phyloP scores from a whole-genome alignment of 2,888 invertebrate genomes.

The Epinotia nisella region DNA sequence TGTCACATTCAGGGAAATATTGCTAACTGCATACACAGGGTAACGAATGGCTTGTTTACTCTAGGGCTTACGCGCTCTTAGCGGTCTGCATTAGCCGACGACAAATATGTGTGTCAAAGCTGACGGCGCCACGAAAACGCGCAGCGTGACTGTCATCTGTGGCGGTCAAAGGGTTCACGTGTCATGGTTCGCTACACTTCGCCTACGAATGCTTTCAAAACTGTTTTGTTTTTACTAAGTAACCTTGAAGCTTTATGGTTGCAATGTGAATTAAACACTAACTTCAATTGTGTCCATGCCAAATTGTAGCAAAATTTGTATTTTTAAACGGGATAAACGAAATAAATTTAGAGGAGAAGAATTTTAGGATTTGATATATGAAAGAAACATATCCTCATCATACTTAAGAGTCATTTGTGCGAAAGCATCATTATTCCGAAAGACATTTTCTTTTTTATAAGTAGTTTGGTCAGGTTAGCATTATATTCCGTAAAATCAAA shows the following conservation, averaged over 20 bases:
- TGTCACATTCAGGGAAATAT: background rate
- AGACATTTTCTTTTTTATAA: too few species aligned
- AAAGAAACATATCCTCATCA: too few species aligned
- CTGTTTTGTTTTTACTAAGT: slow-evolving; percentile 21
- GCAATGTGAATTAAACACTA: slow-evolving; percentile 4
- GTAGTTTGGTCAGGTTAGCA: too few species aligned
- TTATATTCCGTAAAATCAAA: too few species aligned
- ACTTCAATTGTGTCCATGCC: background rate
- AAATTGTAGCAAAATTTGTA: background rate
- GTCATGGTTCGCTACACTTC: slow-evolving; percentile 29
- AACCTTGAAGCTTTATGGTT: slow-evolving; percentile 17
- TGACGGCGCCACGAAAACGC: slow-evolving; percentile 29
- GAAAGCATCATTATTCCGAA: too few species aligned
- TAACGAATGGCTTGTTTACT: slow-evolving; percentile 15
- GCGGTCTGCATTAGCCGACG: slow-evolving; percentile 29
- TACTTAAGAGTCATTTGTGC: too few species aligned
- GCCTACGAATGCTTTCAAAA: slow-evolving; percentile 15
- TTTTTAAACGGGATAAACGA: background rate
- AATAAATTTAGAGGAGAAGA: background rate
- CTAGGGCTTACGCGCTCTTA: slow-evolving; percentile 16
- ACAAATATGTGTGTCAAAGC: slow-evolving; percentile 30
- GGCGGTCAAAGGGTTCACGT: slow-evolving; percentile 31
- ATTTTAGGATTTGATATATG: background rate
- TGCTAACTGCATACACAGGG: background rate
- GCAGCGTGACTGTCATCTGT: slow-evolving; percentile 24